Base-by-base conservation (phyloP, 2,888 invertebrate species). In the Scaptomyza parva region DNA sequence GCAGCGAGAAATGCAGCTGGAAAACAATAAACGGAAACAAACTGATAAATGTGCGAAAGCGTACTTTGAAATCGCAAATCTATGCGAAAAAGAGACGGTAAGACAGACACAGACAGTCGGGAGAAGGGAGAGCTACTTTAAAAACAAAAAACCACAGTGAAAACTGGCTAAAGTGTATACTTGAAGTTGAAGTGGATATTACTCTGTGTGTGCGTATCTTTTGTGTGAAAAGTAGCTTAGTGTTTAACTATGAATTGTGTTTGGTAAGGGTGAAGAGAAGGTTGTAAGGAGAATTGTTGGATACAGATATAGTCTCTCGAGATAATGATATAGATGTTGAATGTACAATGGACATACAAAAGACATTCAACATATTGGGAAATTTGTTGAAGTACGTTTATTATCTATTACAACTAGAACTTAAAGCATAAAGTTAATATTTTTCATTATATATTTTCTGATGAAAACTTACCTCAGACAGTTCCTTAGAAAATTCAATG, bases 31-130 rank as follows among this genome's bases (percentile, higher is more conserved):
- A 71, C 37, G 33, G 24, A 14, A n/a, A 22, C 26, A 33, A 41
- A 41, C 72, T 58, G 70, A 74, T 58, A 73, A 72, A 67, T 62
- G 57, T 33, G 45, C 22, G 7, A 20, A 33, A 24, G 44, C 39
- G 51, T 35, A 37, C 43, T 60, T 47, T 24, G 33, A 48, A 28
- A 28, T 37, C 48, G 47, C 12, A 20, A 35, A 18, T 11, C 14
- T 26, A 17, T 12, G n/a, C 12, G 17, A 28, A 2, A 3, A 11
- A 2, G 9, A 40, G 7, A 3, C 1, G 9, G 17, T 9, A 2
- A 3, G 6, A 2, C 12, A 40, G 7, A 3, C 1, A n/a, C 12
- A 8, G 7, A 17, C 26, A 28, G 9, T n/a, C n/a, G n/a, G 41
- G 22, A 41, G 14, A 11, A n/a, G 24, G 24, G 30, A n/a, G 18